Base-by-base conservation (phyloP, 2,888 invertebrate genomes). In the Sphaerophoria rueppellii region DNA sequence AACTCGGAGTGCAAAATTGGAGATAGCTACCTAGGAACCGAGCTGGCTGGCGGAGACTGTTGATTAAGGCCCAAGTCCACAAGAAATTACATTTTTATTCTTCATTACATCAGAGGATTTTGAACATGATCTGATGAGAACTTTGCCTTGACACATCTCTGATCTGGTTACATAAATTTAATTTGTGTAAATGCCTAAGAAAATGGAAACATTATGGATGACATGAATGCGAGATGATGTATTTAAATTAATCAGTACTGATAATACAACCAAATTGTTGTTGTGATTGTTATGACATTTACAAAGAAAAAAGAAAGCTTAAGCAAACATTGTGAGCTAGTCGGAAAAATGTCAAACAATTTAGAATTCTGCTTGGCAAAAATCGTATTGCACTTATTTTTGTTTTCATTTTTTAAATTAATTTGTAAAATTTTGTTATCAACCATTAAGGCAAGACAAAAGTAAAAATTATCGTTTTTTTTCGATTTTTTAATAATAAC, bases 331-430 rank as follows among this genome's bases (percentile, higher is more conserved):
- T 78, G 82, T 77, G 61, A 58, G 54, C 24, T 70, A 57, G 57
- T 61, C 65, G 35, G 52, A 52, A 46, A 72, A 43, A 61, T 60
- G 6, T 37, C 63, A 67, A 35, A 6, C 6, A 40, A 43, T 4
- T 52, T 50, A 40, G 67, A 71, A 37, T 75, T 79, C 63, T 79
- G 83, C 83, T 79, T 83, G 57, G 82, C 82, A 82, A 82, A 82
- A 70, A 78, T 63, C 73, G 71, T 79, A 83, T 83, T 83, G 83
- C 83, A 83, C 79, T 65, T 79, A 40, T 63, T 34, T 43, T 7
- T 14, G 46, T 52, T 57, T 37, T 60, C n/a, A 24, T 14, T 34
- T 55, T 74, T 57, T 34, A 7, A 40, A 58, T 60, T 73, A 82
- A 58, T 40, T 74, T 48, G 46, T 40, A 32, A 37, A 7, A 52